Evolutionary conservation across 2,888 invertebrate species (phyloP).

Genomic region (Dinocampus coccinellae): DNA sequence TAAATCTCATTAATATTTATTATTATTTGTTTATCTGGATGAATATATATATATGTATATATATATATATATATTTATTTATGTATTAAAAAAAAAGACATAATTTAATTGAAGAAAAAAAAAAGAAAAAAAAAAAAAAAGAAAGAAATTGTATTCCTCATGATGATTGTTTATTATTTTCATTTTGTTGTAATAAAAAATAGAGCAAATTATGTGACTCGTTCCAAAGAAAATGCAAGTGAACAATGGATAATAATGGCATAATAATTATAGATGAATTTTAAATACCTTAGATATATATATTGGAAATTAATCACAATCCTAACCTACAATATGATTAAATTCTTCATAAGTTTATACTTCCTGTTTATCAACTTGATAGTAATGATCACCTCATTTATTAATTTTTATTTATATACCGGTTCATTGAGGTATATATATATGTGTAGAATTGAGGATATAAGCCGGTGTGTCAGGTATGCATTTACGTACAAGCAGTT

Average conservation of each 20-base stretch:
- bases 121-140: conserved; percentile 4
- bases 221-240: conserved; percentile 55
- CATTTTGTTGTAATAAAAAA: conserved; percentile 57
- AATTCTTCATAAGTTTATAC: not conserved
- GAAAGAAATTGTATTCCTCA: not conserved
- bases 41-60: conserved; percentile 6
- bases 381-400: not conserved
- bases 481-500: not conserved
- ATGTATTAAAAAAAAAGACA: conserved; percentile 30
- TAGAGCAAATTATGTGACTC: conserved; percentile 49
- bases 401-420: conserved; percentile 6
- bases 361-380: conserved; percentile 3
- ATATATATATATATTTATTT: conserved; percentile 35
- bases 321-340: not conserved
- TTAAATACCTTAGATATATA: not conserved
- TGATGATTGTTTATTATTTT: conserved; percentile 39
- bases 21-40: conserved; percentile 3
- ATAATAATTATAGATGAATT: not conserved
- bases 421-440: not conserved
- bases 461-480: not conserved
- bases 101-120: conserved; percentile 11
- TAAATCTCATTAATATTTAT: conserved; percentile 34
- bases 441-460: not conserved
- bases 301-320: not conserved
- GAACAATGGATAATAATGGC: conserved; percentile 27